phyloP scores from a whole-genome alignment of 2,888 invertebrate genomes.

The Limenitis camilla region DNA sequence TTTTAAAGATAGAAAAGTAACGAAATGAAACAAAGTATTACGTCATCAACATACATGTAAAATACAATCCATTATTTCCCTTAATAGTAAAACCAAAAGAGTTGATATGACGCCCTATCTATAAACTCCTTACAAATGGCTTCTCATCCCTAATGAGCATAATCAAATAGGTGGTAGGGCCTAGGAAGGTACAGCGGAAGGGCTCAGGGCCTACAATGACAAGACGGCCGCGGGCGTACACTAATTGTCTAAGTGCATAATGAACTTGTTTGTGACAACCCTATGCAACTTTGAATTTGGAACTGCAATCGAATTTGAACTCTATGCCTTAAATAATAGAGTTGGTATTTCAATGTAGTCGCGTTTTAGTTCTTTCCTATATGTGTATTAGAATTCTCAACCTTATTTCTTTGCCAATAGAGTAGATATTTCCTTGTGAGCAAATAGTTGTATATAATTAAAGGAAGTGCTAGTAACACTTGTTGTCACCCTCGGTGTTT shows the following conservation, averaged over 20 bases:
- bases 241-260: conserved; percentile 73
- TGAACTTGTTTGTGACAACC: conserved; percentile 65
- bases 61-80: background rate
- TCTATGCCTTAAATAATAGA: conserved; percentile 28
- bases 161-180: conserved; percentile 37
- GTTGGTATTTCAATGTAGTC: conserved; percentile 32
- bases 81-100: conserved; percentile 7
- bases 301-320: conserved; percentile 26
- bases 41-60: background rate
- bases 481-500: conserved; percentile 51
- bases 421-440: conserved; percentile 26
- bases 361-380: conserved; percentile 12
- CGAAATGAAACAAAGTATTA: too few relatives aligned
- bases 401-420: conserved; percentile 23
- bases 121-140: conserved; percentile 11
- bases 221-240: conserved; percentile 54
- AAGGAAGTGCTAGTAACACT: conserved; percentile 41
- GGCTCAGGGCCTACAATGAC: conserved; percentile 51
- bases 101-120: conserved; percentile 12
- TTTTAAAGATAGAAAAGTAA: too few relatives aligned
- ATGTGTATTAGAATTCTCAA: conserved; percentile 12
- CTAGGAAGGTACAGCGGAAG: conserved; percentile 51
- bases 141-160: conserved; percentile 34
- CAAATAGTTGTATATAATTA: conserved; percentile 25
- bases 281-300: conserved; percentile 40